Evolutionary conservation across 2,888 invertebrate species (phyloP).

Genomic region (Andrena dorsata): DNA sequence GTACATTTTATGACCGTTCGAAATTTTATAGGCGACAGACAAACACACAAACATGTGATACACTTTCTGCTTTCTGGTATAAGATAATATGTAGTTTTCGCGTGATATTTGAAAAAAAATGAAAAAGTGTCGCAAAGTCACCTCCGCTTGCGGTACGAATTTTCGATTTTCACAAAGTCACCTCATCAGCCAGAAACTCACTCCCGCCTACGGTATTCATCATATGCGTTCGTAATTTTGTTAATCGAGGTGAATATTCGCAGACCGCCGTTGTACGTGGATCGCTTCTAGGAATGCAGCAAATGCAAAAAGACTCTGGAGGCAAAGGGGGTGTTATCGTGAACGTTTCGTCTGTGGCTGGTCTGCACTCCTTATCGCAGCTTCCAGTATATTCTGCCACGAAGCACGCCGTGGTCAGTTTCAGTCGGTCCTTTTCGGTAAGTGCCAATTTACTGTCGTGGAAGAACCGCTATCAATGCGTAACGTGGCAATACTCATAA

Average conservation of each 20-base stretch:
- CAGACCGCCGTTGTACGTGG: conserved; percentile 84
- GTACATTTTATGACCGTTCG: too few relatives aligned
- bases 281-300: conserved; percentile 84
- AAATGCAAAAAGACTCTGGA: conserved; percentile 85
- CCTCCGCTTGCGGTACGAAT: too few relatives aligned
- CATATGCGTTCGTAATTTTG: not conserved
- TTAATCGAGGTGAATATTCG: conserved; percentile 36
- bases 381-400: conserved; percentile 88
- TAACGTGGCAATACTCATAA: too few relatives aligned
- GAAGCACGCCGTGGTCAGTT: conserved; percentile 85
- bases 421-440: conserved; percentile 82
- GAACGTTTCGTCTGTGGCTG: conserved; percentile 89
- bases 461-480: too few relatives aligned
- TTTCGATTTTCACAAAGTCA: not conserved
- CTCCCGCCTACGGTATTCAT: too few relatives aligned
- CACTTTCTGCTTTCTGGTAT: too few relatives aligned
- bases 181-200: too few relatives aligned
- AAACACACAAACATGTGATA: too few relatives aligned
- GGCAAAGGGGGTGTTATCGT: conserved; percentile 88
- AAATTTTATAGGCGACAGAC: too few relatives aligned
- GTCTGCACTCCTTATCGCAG: conserved; percentile 85
- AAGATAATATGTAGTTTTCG: too few relatives aligned
- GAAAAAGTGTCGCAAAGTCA: too few relatives aligned
- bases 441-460: conserved; percentile 39
- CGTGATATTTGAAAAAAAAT: not conserved